Evolutionary conservation across 2,888 invertebrate genomes (phyloP).

Genomic region (Beris morrisii): DNA sequence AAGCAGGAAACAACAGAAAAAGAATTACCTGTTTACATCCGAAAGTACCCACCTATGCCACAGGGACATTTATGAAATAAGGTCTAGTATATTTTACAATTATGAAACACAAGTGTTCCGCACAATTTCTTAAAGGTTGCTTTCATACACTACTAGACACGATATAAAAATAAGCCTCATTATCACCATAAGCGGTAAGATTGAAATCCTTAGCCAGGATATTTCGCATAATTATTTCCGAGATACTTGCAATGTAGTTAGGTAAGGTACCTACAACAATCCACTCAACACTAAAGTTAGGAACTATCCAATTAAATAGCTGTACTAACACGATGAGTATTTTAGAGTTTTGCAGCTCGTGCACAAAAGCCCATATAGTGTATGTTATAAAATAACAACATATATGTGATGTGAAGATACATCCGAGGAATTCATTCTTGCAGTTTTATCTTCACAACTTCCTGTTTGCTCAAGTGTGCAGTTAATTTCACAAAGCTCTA

Average conservation of each 20-base stretch:
- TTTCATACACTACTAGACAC: slow-evolving; percentile 15
- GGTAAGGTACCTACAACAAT: slow-evolving; percentile 1
- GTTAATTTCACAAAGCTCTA: slow-evolving; percentile 39
- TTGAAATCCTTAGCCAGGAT: slow-evolving; percentile 25
- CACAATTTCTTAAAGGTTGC: slow-evolving; percentile 18
- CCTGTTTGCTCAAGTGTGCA: slow-evolving; percentile 39
- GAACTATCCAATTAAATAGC: slow-evolving; percentile 31
- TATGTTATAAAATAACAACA: too few relatives aligned
- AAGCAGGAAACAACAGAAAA: too few relatives aligned
- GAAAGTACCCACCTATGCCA: too few relatives aligned
- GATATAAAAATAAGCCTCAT: slow-evolving; percentile 24
- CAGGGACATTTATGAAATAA: slow-evolving; percentile 31
- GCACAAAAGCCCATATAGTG: not conserved
- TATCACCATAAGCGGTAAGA: slow-evolving; percentile 28
- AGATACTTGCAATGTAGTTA: slow-evolving; percentile 30
- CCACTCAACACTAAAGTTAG: slow-evolving; percentile 7
- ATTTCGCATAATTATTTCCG: slow-evolving; percentile 37
- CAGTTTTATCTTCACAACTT: slow-evolving; percentile 23
- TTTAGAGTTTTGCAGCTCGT: slow-evolving; percentile 13
- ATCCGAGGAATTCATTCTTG: slow-evolving; percentile 8
- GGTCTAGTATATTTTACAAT: slow-evolving; percentile 29
- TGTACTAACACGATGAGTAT: slow-evolving; percentile 16
- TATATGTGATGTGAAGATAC: not conserved
- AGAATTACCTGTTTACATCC: too few relatives aligned
- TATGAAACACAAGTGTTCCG: not conserved